Evolutionary conservation across 2,888 invertebrate genomes (phyloP), one percentile per base, ranked within the genome.

Genomic region (Pediacus dermestoides): DNA sequence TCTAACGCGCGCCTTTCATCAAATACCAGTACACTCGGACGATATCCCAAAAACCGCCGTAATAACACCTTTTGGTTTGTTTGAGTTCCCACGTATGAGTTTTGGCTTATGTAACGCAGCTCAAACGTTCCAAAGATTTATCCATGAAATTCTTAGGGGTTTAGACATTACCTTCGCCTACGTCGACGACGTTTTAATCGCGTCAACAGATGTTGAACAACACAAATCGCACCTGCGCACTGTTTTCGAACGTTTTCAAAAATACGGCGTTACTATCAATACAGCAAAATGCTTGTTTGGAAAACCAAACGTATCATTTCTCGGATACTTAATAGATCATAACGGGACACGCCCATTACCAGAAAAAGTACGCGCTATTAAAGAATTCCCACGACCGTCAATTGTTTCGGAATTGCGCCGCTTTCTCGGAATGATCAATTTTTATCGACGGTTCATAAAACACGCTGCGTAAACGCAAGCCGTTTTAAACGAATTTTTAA

Each of bases 31-130:
- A 1, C 25, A 30, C 6, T 7, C 11, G 6, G 23, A 34, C 2
- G 48, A 44, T 7, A 55, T 69, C 2, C 47, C 23, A 2, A 53
- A 57, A 39, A 55, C 57, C 1, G 54, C 57, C 2, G 48, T 52
- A 1, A 51, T 32, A 1, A 56, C 50, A 12, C 47, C 55, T 4
- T 58, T 59, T 22, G 55, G 52, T 1, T 26, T 53, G 12, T 57
- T 47, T 33, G 51, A 70, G 37, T 66, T 62, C 37, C 36, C 52
- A 0, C 31, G 33, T 1, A 60, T 64, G 60, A 45, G 49, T 1
- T 69, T 68, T 14, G 68, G 69, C 0, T 47, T 70, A 1, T 25
- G 63, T 1, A 69, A 71, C 37, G 66, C 70, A 1, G 61, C 60
- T 1, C 64, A 70, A 44, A 63, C 66, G 0, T 61, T 70, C 46